A percentile compares a stretch with the other conserved stretches of the same genome.
These are phyloP conservation scores for Shargacucullia verbasci DNA, from an alignment of 2,888 invertebrate species.

Conservation along the genomic window DNA sequence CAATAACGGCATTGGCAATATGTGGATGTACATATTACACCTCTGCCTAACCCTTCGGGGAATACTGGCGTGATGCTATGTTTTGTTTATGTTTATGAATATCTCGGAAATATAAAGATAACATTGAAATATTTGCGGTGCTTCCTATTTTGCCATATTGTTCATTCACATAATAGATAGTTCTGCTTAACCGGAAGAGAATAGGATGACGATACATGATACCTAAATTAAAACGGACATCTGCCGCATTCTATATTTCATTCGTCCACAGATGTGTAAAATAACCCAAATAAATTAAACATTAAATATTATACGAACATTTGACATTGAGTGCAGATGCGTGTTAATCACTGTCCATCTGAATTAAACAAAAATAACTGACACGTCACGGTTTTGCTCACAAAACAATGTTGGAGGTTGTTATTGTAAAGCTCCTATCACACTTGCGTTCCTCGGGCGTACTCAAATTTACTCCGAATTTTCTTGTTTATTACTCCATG, in stretches of 20 bases:
- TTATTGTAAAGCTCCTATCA: slow-evolving; percentile 16
- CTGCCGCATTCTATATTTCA: slow-evolving; percentile 22
- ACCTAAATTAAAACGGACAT: slow-evolving; percentile 32
- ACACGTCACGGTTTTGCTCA: slow-evolving; percentile 55
- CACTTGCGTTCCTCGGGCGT: background rate
- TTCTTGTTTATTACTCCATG: too few species aligned
- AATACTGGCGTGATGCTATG: too few species aligned
- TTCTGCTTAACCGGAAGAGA: slow-evolving; percentile 15
- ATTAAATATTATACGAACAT: slow-evolving; percentile 39
- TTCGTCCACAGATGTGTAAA: slow-evolving; percentile 18
- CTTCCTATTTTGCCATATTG: background rate
- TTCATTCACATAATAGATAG: slow-evolving; percentile 5
- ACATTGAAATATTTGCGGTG: background rate
- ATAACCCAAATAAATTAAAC: slow-evolving; percentile 31
- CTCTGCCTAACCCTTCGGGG: too few species aligned
- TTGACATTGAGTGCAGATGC: slow-evolving; percentile 60
- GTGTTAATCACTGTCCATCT: slow-evolving; percentile 70
- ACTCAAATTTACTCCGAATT: too few species aligned
- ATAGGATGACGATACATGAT: slow-evolving; percentile 24
- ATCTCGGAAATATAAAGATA: too few species aligned
- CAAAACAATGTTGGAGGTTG: slow-evolving; percentile 44
- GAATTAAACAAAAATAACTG: slow-evolving; percentile 68
- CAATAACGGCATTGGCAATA: too few species aligned
- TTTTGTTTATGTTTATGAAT: too few species aligned
- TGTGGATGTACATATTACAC: too few species aligned